Base-by-base conservation (phyloP, 64 coral and sea anemone species). In the Pocillopora damicornis region DNA sequence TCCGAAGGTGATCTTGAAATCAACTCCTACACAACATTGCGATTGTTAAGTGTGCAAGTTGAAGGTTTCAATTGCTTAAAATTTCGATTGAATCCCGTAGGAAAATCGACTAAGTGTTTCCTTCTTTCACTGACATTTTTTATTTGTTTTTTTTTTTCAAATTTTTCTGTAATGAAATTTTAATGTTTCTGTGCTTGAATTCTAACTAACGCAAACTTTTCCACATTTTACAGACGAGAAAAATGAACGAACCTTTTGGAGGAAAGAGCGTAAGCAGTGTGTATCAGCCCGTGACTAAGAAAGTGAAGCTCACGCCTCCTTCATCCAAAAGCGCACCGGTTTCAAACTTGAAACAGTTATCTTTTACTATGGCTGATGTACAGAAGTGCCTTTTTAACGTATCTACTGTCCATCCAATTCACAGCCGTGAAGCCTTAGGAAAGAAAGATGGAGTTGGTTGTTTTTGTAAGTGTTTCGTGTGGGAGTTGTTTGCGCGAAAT, bases 381-480 rank as follows among this genome's bases (percentile, higher is more conserved):
- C 81, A 85, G 61, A 71, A 73, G 72, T 85, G 81, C 23, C 81
- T 85, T 22, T 85, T 85, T n/a, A 15, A 57, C 22, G 45, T 18
- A 58, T 56, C 81, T 25, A 22, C 2, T 58, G 65, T 85, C 71
- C 65, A 73, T 22, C 81, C 81, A 85, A 37, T 72, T 6, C 71
- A 58, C 64, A 72, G 16, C 17, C 81, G 57, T 35, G 64, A 85
- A 2, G 22, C 57, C 13, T 51, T 72, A 6, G 64, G 8, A 4
- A 66, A 83, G 35, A 83, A 36, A 83, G 36, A 83, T 15, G 62
- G 35, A 66, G 12, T 17, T 37, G n/a, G 15, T 85, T 85, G 81
- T 85, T 85, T 85, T 65, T 85, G 81, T 85, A 85, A 85, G 81
- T 73, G 72, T 25, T 71, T 11, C 67, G 22, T 30, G 67, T 11